Evolutionary conservation across 2,888 invertebrate species (phyloP).

Genomic region (Chrysolina oricalcia): DNA sequence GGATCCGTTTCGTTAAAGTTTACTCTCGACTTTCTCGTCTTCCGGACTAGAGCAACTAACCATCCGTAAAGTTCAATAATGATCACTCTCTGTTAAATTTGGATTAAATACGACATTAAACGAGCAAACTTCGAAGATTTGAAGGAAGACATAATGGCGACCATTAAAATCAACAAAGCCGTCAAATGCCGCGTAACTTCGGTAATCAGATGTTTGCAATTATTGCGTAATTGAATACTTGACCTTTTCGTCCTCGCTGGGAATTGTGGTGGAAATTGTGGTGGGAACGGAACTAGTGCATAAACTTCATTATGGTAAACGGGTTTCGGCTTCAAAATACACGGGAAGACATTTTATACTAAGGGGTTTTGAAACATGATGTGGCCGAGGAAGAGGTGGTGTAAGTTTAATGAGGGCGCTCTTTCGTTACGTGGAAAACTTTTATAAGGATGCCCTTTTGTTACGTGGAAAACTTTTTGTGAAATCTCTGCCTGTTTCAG

Average conservation of each 20-base stretch:
- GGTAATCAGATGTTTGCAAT: slow-evolving; percentile 15
- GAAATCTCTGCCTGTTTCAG: too few species aligned
- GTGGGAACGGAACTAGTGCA: slow-evolving; percentile 8
- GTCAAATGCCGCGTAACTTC: slow-evolving; percentile 9
- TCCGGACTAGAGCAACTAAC: neutral
- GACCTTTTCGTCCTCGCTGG: neutral
- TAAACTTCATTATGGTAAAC: slow-evolving; percentile 1
- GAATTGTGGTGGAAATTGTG: neutral
- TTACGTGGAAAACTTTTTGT: too few species aligned
- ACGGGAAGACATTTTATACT: neutral
- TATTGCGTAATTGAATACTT: slow-evolving; percentile 9
- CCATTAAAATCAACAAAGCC: slow-evolving; percentile 23
- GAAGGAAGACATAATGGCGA: slow-evolving; percentile 21
- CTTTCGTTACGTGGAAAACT: too few species aligned
- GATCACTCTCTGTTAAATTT: neutral
- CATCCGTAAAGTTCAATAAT: neutral
- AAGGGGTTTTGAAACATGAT: neutral
- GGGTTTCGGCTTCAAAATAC: neutral
- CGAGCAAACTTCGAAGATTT: slow-evolving; percentile 11
- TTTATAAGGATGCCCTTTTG: too few species aligned
- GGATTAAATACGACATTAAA: slow-evolving; percentile 1
- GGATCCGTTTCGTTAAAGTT: neutral
- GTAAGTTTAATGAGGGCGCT: too few species aligned
- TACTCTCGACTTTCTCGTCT: neutral
- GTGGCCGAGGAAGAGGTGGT: too few species aligned